Evolutionary conservation across 2,888 invertebrate genomes (phyloP), one percentile per base, ranked within the genome.

Genomic region (Congeria kusceri): DNA sequence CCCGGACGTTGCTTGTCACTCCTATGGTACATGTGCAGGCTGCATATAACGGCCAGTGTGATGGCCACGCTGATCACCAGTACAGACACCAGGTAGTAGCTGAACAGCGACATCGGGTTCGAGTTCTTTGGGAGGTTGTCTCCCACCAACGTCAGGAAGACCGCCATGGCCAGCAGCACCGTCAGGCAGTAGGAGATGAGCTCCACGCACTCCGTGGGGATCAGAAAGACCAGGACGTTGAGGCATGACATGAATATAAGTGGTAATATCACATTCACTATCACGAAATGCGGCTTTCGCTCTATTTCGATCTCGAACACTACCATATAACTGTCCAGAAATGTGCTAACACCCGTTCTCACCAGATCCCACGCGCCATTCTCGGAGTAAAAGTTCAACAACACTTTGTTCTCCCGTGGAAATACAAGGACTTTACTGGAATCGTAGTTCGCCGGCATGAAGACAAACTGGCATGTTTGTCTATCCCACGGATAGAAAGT

Each of bases 221-320:
- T 46, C 2, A 73, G 32, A 32, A 86, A 86, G 3, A 86, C 82
- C 23, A 84, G 25, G 4, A 78, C 68, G 47, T 83, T 86, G 9
- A 86, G 59, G 47, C 84, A 57, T 1, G 72, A 74, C 58, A 84
- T 78, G 46, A 86, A 77, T 9, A 84, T 53, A 11, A 86, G 80
- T 15, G 86, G 86, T 4, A 80, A 49, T 0, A 86, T 80, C 28
- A 86, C 82, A 57, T 84, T 84, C 9, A 86, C 74, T 1, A 84
- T 27, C 11, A 86, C 68, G 61, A 80, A 86, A 7, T 69, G 62
- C 2, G 86, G 77, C 11, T 76, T 71, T 49, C 86, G 68, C 63
- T 64, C 53, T 13, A 86, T 64, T 1, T 57, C 47, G 7, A 85
- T 56, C 4, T 57, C 47, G 29, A 77, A 74, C 3, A 23, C 20